Evolutionary conservation across 2,113 vertebrate genomes (phyloP).

Genomic region (Aramus guarauna): DNA sequence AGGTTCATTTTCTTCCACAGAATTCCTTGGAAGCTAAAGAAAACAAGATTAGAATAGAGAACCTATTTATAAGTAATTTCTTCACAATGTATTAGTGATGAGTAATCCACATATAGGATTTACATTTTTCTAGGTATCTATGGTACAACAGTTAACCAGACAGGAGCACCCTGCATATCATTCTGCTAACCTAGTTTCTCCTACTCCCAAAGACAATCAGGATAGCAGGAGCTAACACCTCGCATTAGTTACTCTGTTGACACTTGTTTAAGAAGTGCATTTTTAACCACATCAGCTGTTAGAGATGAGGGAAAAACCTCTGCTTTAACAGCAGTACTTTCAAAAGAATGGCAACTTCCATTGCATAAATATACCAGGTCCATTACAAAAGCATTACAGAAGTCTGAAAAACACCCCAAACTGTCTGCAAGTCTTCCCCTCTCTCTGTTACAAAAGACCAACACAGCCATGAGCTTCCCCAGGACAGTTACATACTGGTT

Average conservation of each 20-base stretch:
- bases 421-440: background rate
- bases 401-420: background rate
- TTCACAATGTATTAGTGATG: background rate
- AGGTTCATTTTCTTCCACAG: background rate
- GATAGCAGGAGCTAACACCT: background rate
- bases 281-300: background rate
- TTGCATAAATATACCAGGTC: background rate
- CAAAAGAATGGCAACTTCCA: background rate
- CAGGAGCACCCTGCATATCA: background rate
- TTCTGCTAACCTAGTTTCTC: background rate
- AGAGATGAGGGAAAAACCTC: fast-evolving
- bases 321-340: background rate
- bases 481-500: background rate
- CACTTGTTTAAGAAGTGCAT: background rate
- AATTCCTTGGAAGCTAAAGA: background rate
- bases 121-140: background rate
- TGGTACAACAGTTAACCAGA: background rate
- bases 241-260: background rate
- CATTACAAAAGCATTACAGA: background rate
- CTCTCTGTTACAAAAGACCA: background rate
- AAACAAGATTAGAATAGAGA: background rate
- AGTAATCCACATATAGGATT: background rate
- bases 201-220: background rate
- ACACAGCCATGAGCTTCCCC: background rate
- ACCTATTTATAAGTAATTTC: background rate